These are phyloP conservation scores for Spea multiplicata DNA, from an alignment of 2,113 vertebrate species.

Conservation along the genomic window DNA sequence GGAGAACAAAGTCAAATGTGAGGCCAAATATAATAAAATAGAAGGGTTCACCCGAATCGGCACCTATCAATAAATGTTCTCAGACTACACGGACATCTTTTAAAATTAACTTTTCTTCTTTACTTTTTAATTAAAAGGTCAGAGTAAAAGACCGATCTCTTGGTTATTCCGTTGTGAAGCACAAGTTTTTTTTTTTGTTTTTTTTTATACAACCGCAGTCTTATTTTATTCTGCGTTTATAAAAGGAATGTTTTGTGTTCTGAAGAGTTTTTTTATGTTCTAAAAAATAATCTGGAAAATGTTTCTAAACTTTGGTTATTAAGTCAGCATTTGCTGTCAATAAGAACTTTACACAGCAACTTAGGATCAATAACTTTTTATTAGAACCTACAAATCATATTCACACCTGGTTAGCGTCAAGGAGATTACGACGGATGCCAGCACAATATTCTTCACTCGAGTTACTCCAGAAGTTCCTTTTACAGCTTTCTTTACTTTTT, in stretches of 20 bases:
- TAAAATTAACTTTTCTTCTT: too few relatives aligned
- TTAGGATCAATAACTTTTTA: constrained; percentile 36
- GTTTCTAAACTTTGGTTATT: constrained; percentile 3
- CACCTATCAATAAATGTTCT: too few relatives aligned
- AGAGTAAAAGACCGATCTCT: too few relatives aligned
- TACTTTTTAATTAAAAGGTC: too few relatives aligned
- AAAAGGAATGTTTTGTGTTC: too few relatives aligned
- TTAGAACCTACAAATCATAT: constrained; percentile 40
- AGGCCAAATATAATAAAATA: too few relatives aligned
- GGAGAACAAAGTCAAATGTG: too few relatives aligned
- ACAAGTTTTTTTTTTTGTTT: too few relatives aligned
- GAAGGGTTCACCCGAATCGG: too few relatives aligned
- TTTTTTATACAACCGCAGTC: too few relatives aligned
- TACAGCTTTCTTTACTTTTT: neutral
- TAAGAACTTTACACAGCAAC: constrained; percentile 7
- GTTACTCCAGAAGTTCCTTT: neutral
- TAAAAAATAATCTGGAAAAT: neutral
- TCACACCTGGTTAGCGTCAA: constrained; percentile 36
- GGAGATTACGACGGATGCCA: constrained; percentile 19
- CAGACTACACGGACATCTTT: too few relatives aligned
- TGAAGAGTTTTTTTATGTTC: neutral
- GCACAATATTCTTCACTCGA: neutral
- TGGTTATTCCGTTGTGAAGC: too few relatives aligned
- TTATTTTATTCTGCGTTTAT: neutral
- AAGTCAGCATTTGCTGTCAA: constrained; percentile 16